Conservation (phyloP, 2,888 invertebrate genomes). For the Mactromeris polynyma region DNA sequence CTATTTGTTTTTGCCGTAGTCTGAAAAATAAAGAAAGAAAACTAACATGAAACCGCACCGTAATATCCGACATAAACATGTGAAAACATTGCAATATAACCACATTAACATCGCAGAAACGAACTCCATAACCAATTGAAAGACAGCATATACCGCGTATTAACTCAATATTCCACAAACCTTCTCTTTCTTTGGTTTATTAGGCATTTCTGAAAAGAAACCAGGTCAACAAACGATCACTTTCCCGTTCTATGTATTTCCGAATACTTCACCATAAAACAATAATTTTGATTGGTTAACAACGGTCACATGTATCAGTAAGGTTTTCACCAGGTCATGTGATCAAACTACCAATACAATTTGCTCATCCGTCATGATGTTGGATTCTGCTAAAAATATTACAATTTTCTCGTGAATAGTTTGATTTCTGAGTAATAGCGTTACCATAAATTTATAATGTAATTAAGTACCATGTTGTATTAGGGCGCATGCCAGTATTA, state of each 20-base stretch:
- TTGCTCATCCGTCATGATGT: neutral
- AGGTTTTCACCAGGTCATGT: slow-evolving; percentile 67
- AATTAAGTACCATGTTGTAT: too few relatives aligned
- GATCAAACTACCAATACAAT: slow-evolving; percentile 55
- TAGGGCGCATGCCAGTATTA: too few relatives aligned
- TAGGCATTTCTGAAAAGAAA: slow-evolving; percentile 82
- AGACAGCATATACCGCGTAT: neutral
- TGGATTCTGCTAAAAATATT: too few relatives aligned
- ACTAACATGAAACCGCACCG: slow-evolving; percentile 14
- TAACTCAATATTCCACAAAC: slow-evolving; percentile 60
- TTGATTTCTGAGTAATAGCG: too few relatives aligned
- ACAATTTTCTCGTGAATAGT: too few relatives aligned
- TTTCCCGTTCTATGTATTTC: slow-evolving; percentile 69
- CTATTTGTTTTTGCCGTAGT: slow-evolving; percentile 80
- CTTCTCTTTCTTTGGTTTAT: slow-evolving; percentile 85
- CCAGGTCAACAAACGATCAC: slow-evolving; percentile 57
- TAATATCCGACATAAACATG: slow-evolving; percentile 45
- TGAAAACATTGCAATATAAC: slow-evolving; percentile 25
- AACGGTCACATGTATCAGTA: slow-evolving; percentile 77
- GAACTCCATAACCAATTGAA: neutral
- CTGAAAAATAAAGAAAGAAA: slow-evolving; percentile 70
- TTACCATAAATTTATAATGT: too few relatives aligned
- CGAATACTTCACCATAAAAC: slow-evolving; percentile 81
- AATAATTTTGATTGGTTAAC: slow-evolving; percentile 80
- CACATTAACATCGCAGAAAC: neutral